A percentile compares a stretch with the other conserved stretches of the same genome.
These are phyloP conservation scores for Nycteola revayana DNA, from an alignment of 2,888 invertebrate genomes.

Conservation along the genomic window DNA sequence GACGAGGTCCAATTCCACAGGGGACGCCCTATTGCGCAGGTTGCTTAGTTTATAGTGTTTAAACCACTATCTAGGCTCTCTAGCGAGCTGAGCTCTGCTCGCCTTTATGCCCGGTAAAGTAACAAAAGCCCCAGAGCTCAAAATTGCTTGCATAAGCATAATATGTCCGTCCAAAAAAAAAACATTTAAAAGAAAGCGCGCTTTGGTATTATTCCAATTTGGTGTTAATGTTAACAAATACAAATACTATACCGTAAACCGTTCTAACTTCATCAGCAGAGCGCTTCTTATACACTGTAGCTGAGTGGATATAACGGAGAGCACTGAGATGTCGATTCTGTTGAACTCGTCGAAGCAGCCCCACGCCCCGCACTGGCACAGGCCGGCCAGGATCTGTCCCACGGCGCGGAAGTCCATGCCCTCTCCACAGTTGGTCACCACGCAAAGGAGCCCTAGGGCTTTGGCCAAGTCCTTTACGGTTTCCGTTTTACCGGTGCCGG, in stretches of 20 bases:
- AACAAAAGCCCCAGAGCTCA: too few species aligned
- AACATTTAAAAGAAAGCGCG: too few species aligned
- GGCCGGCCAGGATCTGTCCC: conserved; percentile 85
- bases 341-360: conserved; percentile 98
- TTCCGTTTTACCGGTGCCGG: conserved; percentile 95
- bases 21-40: too few species aligned
- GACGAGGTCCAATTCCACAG: too few species aligned
- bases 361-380: conserved; percentile 96
- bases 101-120: too few species aligned
- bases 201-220: too few species aligned
- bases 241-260: conserved; percentile 86
- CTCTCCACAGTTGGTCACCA: conserved; percentile 96
- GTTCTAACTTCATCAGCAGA: conserved; percentile 86
- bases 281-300: conserved; percentile 94
- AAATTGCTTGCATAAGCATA: too few species aligned
- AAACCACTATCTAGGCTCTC: too few species aligned
- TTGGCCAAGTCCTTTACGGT: conserved; percentile 96
- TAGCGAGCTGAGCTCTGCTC: too few species aligned
- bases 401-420: conserved; percentile 94
- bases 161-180: too few species aligned
- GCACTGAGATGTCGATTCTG: conserved; percentile 94
- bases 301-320: conserved; percentile 96
- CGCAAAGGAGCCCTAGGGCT: conserved; percentile 90
- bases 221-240: too few species aligned
- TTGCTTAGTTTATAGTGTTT: too few species aligned